Percentiles rank a stretch among this genome's conserved stretches.
Conservation (phyloP, 2,113 vertebrate genomes). For the Ochotona princeps region DNA sequence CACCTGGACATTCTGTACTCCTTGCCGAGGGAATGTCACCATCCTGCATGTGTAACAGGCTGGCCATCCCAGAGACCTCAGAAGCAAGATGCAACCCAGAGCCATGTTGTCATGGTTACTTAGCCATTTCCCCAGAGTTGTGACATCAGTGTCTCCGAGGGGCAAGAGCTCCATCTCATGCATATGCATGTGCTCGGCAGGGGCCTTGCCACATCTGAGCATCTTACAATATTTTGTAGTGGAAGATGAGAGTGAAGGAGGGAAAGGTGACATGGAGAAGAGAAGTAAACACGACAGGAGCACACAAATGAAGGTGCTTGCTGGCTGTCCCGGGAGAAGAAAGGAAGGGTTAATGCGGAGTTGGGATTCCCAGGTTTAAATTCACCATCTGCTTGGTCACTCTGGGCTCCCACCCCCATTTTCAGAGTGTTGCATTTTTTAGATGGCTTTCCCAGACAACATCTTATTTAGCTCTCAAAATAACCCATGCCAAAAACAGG, state of each 20-base stretch:
- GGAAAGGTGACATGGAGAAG: conserved; percentile 75
- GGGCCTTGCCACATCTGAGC: conserved; percentile 87
- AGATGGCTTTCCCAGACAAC: conserved; percentile 35
- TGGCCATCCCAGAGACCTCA: conserved; percentile 82
- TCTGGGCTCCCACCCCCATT: background rate
- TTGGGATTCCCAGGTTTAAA: conserved; percentile 56
- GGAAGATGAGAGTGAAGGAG: conserved; percentile 77
- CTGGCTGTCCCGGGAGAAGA: conserved; percentile 10
- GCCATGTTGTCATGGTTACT: conserved; percentile 90
- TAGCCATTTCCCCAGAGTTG: conserved; percentile 86
- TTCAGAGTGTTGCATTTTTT: conserved; percentile 2
- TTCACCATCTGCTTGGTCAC: conserved; percentile 65
- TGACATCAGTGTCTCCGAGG: conserved; percentile 87
- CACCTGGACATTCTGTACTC: conserved; percentile 73
- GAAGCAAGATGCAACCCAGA: conserved; percentile 79
- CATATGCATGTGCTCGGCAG: conserved; percentile 86
- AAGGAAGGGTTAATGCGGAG: conserved; percentile 64
- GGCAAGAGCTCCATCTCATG: conserved; percentile 85
- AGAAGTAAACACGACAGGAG: conserved; percentile 70
- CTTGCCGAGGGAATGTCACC: conserved; percentile 84
- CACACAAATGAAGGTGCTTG: conserved; percentile 44
- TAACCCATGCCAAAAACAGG: background rate
- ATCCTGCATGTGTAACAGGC: conserved; percentile 81
- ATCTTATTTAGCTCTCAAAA: background rate
- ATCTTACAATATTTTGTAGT: conserved; percentile 77